Evolutionary conservation across 1,140 invertebrate genomes (phyloP).

Genomic region (Frieseomelitta varia): DNA sequence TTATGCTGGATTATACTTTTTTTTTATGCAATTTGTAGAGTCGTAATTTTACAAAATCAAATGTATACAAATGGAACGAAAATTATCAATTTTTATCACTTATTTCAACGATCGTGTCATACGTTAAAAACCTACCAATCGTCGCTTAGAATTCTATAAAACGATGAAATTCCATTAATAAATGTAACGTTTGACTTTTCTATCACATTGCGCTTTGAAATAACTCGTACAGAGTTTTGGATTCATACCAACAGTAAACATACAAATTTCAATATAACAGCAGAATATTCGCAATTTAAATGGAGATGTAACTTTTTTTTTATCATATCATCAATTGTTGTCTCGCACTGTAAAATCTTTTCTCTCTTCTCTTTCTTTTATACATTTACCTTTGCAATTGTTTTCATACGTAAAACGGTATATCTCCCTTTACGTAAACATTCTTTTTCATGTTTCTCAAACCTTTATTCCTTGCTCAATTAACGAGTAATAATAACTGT

Average conservation of each 20-base stretch:
- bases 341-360: background rate
- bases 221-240: background rate
- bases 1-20: constrained; percentile 20
- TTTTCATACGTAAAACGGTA: background rate
- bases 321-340: background rate
- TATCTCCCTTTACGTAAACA: background rate
- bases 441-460: background rate
- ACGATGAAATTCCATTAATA: background rate
- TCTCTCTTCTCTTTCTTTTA: background rate
- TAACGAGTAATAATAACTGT: constrained; percentile 66
- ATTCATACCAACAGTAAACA: background rate
- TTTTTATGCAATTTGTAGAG: constrained; percentile 16
- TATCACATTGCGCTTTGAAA: background rate
- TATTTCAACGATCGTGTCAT: background rate
- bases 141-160: background rate
- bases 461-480: constrained; percentile 15
- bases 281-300: background rate
- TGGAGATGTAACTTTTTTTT: background rate
- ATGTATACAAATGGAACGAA: constrained; percentile 17
- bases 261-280: constrained; percentile 4
- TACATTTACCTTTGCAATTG: constrained; percentile 10
- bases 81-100: constrained; percentile 18
- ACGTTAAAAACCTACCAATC: background rate
- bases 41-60: background rate
- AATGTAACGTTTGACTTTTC: background rate